These are phyloP conservation scores for Sebastes iracundus DNA, from an alignment of 2,797 vertebrate species.

Conservation along the genomic window DNA sequence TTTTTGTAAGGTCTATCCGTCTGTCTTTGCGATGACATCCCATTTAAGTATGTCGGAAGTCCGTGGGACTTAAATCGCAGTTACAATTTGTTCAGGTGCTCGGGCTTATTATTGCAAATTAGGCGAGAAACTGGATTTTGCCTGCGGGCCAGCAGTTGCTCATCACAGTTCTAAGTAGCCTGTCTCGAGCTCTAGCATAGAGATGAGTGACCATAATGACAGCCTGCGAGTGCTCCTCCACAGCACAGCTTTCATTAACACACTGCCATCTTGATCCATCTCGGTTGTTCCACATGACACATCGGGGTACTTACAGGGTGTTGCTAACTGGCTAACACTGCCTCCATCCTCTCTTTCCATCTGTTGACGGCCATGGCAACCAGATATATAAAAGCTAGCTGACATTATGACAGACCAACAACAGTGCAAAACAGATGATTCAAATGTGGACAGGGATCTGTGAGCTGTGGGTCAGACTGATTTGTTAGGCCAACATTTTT, in stretches of 20 bases:
- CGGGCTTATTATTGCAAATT: conserved; percentile 55
- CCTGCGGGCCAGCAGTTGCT: conserved; percentile 45
- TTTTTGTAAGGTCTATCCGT: conserved; percentile 1
- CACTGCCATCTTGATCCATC: conserved; percentile 57
- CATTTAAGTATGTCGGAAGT: conserved; percentile 12
- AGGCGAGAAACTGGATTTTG: conserved; percentile 44
- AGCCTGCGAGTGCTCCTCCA: conserved; percentile 40
- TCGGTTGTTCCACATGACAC: conserved; percentile 41
- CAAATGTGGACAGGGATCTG: conserved; percentile 15
- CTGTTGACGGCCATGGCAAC: conserved; percentile 42
- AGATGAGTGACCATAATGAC: conserved; percentile 63
- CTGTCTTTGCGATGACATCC: conserved; percentile 16
- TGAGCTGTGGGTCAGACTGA: not conserved
- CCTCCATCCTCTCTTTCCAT: conserved; percentile 33
- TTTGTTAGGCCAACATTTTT: conserved; percentile 22
- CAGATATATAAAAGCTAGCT: conserved; percentile 35
- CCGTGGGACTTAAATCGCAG: conserved; percentile 15
- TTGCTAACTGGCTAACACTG: conserved; percentile 49
- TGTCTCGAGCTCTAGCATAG: conserved; percentile 22
- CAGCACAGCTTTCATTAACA: conserved; percentile 55
- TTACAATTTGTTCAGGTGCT: conserved; percentile 46
- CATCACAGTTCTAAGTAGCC: conserved; percentile 33
- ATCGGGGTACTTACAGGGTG: conserved; percentile 48
- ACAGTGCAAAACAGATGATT: conserved; percentile 34
- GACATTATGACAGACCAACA: conserved; percentile 29